These are phyloP conservation scores for Endotricha flammealis DNA, from an alignment of 2,888 invertebrate genomes.

Conservation along the genomic window DNA sequence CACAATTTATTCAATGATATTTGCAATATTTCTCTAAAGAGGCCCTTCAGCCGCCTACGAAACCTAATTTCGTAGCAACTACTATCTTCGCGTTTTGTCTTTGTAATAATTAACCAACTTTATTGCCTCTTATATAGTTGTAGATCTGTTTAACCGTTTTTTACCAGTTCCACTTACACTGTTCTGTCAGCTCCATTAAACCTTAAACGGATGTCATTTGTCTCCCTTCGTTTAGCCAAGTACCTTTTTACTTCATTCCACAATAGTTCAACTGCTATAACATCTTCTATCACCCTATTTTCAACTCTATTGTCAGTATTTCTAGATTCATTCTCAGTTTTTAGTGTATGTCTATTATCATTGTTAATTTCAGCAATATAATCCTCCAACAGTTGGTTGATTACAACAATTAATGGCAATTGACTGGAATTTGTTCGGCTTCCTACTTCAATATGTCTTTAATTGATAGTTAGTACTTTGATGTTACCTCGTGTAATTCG, in stretches of 20 bases:
- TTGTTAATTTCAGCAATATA: constrained; percentile 66
- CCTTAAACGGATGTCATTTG: constrained; percentile 48
- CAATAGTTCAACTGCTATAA: constrained; percentile 25
- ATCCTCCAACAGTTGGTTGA: constrained; percentile 68
- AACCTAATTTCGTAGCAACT: no score
- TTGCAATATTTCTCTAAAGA: no score
- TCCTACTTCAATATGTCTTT: constrained; percentile 46
- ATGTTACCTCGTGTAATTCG: constrained; percentile 7
- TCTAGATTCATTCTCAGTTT: constrained; percentile 29
- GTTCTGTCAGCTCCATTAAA: constrained; percentile 45
- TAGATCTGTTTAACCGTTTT: constrained; percentile 10
- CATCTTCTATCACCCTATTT: constrained; percentile 19
- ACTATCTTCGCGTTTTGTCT: no score
- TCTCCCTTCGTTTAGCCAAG: constrained; percentile 46
- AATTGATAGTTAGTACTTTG: constrained; percentile 19
- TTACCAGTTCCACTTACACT: constrained; percentile 28
- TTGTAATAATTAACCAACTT: no score
- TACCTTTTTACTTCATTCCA: constrained; percentile 45
- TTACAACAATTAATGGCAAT: constrained; percentile 75
- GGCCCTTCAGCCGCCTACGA: no score
- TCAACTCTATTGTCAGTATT: constrained; percentile 26
- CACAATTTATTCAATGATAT: no score
- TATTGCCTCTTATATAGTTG: constrained; percentile 3
- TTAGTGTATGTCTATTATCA: constrained; percentile 38
- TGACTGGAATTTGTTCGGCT: constrained; percentile 64